Percentiles rank a stretch among this genome's conserved stretches.
Conservation (phyloP, 2,888 invertebrate species). For the Plemyria rubiginata region DNA sequence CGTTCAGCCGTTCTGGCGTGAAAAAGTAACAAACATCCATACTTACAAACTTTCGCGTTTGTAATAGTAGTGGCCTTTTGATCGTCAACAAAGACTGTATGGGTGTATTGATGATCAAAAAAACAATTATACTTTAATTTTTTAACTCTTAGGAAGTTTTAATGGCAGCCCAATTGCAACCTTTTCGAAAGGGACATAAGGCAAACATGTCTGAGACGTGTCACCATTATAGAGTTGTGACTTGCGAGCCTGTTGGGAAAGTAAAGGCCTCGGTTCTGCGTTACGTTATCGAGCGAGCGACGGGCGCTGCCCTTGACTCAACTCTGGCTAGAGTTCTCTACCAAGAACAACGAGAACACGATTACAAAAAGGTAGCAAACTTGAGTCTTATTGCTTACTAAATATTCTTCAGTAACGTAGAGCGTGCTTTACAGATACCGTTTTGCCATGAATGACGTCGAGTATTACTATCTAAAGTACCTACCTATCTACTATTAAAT, state of each 20-base stretch:
- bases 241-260: conserved; percentile 61
- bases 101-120: too few relatives aligned
- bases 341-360: conserved; percentile 41
- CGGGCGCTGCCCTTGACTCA: conserved; percentile 78
- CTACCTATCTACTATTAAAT: not conserved
- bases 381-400: not conserved
- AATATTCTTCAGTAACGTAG: not conserved
- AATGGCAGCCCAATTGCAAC: not conserved
- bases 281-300: conserved; percentile 57
- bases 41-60: too few relatives aligned
- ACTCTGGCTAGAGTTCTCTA: conserved; percentile 64
- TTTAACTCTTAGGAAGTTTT: too few relatives aligned
- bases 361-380: conserved; percentile 1
- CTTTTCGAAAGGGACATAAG: conserved; percentile 20
- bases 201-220: conserved; percentile 37
- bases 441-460: not conserved
- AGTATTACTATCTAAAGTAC: not conserved
- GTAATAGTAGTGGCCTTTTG: too few relatives aligned
- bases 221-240: conserved; percentile 33
- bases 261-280: conserved; percentile 71
- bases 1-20: too few relatives aligned
- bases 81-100: too few relatives aligned
- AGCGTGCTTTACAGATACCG: not conserved
- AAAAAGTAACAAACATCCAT: too few relatives aligned
- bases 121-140: too few relatives aligned